Base-by-base conservation (phyloP, 30 jellyfish, hydroid and myxozoan genomes). In the Turritopsis dohrnii region DNA sequence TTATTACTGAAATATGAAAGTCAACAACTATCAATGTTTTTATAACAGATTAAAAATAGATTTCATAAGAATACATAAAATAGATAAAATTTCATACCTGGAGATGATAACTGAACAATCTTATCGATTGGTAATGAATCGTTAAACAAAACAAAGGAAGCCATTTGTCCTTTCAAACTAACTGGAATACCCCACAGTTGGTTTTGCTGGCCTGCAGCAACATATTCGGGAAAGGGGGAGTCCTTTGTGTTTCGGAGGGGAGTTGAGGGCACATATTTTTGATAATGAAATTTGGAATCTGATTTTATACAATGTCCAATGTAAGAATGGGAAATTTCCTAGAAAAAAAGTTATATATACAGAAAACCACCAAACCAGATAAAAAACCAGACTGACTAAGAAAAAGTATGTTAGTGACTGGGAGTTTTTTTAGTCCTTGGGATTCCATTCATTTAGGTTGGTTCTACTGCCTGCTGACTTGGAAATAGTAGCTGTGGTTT, bases 151-250 rank as follows among this genome's bases (percentile, higher is more conserved):
- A 72, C 76, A 29, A 91, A 85, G 25, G 97, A 86, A 79, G 94
- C 81, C 7, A 91, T 71, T 66, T 91, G 97, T 29, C 97, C 97
- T 75, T 86, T 91, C 24, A 91, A 88, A 72, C 72, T 83, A 54
- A 53, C 74, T 1, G 90, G 87, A 73, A 83, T 89, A 21, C 97
- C 97, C 97, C 97, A 91, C 23, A 79, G 71, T 20, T 53, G 72
- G 71, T 83, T 77, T 65, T 91, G 96, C 84, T 86, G 97, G 7
- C 96, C 97, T 66, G 95, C 93, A 84, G 90, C 91, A 52, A 84
- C 84, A 83, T 89, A 82, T 21, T 83, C 91, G 13, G 97, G 97
- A 84, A 65, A 86, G 23, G 77, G 26, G 20, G 52, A 82, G 41
- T 75, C 76, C 9, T 74, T 74, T 0, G 23, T 0, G 41, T 20